Evolutionary conservation across 1,140 invertebrate genomes (phyloP).

Genomic region (roundworm (Caenorhabditis elegans)): WBcel235 BX284602.5:10953501-10954000

Average conservation of each 20-base stretch:
- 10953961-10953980: background rate
- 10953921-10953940: slow-evolving; percentile 25
- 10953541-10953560: no score
- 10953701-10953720: background rate
- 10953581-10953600: no score
- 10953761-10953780: slow-evolving; percentile 30
- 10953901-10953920: slow-evolving; percentile 10
- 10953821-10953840: background rate
- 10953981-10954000: background rate
- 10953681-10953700: background rate
- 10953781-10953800: background rate
- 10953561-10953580: no score
- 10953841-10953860: background rate
- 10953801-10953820: no score
- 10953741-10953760: background rate
- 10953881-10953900: slow-evolving; percentile 1
- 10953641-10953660: background rate
- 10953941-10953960: background rate
- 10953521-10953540: no score
- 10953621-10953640: background rate
- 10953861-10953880: slow-evolving; percentile 27
- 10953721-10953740: slow-evolving; percentile 35
- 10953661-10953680: background rate
- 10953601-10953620: background rate
- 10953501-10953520: no score